These are phyloP conservation scores for Aphidius colemani DNA, from an alignment of 2,888 invertebrate species.

Conservation along the genomic window DNA sequence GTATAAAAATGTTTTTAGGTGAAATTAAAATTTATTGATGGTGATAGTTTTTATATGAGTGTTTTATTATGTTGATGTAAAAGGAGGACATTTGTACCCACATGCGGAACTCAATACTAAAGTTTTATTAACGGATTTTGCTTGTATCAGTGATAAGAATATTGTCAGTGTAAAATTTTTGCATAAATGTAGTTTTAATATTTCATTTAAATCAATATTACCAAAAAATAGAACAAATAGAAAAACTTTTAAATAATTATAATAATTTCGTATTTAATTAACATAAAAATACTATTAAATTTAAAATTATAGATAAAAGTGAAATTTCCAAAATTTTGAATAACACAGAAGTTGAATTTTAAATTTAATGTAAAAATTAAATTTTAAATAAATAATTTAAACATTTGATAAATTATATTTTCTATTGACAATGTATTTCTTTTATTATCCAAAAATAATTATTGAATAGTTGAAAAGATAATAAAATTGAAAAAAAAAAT, in stretches of 20 bases:
- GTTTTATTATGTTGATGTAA: slow-evolving; percentile 12
- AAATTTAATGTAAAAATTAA: too few relatives aligned
- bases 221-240: too few relatives aligned
- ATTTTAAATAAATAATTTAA: too few relatives aligned
- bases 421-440: too few relatives aligned
- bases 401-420: too few relatives aligned
- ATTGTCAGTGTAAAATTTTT: slow-evolving; percentile 12
- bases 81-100: slow-evolving; percentile 29
- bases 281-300: slow-evolving; percentile 4
- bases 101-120: slow-evolving; percentile 23
- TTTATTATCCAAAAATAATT: too few relatives aligned
- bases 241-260: too few relatives aligned
- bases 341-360: neutral
- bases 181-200: neutral
- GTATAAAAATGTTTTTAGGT: too few relatives aligned
- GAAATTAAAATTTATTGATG: neutral
- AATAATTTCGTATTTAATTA: neutral
- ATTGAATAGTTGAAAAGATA: too few relatives aligned
- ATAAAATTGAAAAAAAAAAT: neutral
- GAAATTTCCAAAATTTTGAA: neutral
- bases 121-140: slow-evolving; percentile 33
- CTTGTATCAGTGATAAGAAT: slow-evolving; percentile 35
- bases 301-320: neutral
- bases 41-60: neutral
- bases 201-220: neutral